These are phyloP conservation scores for Petroica traversi DNA, from an alignment of 2,113 vertebrate genomes.

Conservation along the genomic window DNA sequence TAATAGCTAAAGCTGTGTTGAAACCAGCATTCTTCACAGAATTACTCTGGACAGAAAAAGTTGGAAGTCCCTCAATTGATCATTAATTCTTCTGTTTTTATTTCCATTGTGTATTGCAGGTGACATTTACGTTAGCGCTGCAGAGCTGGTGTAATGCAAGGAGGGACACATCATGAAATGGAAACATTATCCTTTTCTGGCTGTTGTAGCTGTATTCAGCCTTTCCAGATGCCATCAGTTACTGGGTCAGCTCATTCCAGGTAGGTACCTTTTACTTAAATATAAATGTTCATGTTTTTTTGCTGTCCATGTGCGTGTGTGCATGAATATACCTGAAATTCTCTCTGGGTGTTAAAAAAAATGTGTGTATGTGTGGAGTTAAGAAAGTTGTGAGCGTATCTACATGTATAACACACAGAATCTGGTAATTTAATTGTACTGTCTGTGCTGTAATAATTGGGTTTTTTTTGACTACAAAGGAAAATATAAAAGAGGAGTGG, in stretches of 20 bases:
- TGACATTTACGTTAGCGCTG: not conserved
- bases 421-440: not conserved
- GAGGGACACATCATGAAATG: constrained; percentile 83
- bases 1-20: not conserved
- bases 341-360: not conserved
- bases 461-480: not conserved
- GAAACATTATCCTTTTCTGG: constrained; percentile 80
- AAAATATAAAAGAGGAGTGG: not conserved
- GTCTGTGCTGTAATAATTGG: not conserved
- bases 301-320: not conserved
- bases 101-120: constrained; percentile 19
- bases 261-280: constrained; percentile 72
- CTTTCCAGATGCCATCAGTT: constrained; percentile 71
- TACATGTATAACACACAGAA: not conserved
- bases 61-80: not conserved
- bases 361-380: not conserved
- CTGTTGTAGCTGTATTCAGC: constrained; percentile 78
- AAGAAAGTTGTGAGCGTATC: not conserved
- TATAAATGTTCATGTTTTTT: not conserved
- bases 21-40: not conserved
- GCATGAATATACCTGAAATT: not conserved
- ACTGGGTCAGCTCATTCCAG: constrained; percentile 83
- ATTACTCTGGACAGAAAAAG: not conserved
- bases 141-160: constrained; percentile 86
- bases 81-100: not conserved